Evolutionary conservation across 1,140 invertebrate species (phyloP).

Genomic region (Vanessa tameamea): DNA sequence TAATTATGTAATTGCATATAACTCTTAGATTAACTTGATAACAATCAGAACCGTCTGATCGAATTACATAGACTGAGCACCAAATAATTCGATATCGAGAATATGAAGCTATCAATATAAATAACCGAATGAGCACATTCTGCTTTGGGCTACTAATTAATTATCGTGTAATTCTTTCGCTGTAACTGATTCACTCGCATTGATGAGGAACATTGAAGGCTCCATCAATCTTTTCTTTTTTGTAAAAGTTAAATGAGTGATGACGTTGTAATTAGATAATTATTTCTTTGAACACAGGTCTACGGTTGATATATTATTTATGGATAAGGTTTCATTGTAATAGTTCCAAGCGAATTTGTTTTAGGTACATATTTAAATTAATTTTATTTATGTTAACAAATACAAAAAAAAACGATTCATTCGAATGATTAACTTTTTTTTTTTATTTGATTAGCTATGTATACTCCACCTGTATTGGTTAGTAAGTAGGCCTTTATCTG

Average conservation of each 20-base stretch:
- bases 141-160: constrained; percentile 1
- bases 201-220: constrained; percentile 18
- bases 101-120: not conserved
- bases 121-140: not conserved
- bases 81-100: no score
- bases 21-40: no score
- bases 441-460: not conserved
- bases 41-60: no score
- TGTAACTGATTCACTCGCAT: not conserved
- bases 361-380: no score
- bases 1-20: no score
- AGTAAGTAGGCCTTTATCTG: constrained; percentile 17
- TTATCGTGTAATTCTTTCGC: not conserved
- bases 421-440: not conserved
- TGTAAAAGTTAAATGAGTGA: constrained; percentile 12
- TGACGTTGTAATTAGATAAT: constrained; percentile 19
- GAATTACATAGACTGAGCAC: no score
- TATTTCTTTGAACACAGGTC: constrained; percentile 1
- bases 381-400: not conserved
- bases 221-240: constrained; percentile 22
- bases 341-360: no score
- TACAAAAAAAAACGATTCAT: not conserved
- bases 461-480: constrained; percentile 14
- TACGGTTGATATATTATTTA: not conserved
- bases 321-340: not conserved